phyloP scores from a whole-genome alignment of 2,797 vertebrate genomes.

The Alfaro cultratus region DNA sequence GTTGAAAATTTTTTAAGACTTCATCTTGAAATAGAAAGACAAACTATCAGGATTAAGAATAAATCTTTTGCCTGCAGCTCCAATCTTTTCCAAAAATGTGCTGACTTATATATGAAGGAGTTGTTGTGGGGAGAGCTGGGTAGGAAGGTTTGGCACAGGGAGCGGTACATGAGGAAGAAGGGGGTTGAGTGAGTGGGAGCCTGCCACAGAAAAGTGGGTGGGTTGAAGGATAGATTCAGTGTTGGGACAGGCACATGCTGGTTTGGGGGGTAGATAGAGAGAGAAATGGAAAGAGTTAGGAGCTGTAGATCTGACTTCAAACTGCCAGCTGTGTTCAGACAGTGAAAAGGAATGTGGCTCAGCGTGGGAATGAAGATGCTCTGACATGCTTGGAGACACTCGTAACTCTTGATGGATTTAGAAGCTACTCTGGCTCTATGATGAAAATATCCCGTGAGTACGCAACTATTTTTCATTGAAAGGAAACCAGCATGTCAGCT shows the following conservation, averaged over 20 bases:
- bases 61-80: conserved; percentile 32
- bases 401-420: conserved; percentile 60
- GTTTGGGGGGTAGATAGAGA: conserved; percentile 65
- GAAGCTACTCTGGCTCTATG: conserved; percentile 52
- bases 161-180: conserved; percentile 30
- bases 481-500: conserved; percentile 9
- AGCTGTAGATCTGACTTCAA: conserved; percentile 60
- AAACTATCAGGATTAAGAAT: conserved; percentile 20
- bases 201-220: conserved; percentile 62
- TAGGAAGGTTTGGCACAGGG: conserved; percentile 63
- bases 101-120: conserved; percentile 63
- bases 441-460: conserved; percentile 82
- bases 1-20: conserved; percentile 8
- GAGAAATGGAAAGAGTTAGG: conserved; percentile 52
- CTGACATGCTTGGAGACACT: conserved; percentile 60
- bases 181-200: conserved; percentile 41
- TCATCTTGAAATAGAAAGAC: neutral
- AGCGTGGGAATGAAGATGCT: conserved; percentile 77
- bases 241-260: conserved; percentile 61
- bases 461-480: conserved; percentile 23
- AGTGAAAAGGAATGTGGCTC: conserved; percentile 69
- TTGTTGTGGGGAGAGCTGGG: conserved; percentile 68
- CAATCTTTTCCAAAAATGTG: conserved; percentile 65
- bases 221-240: conserved; percentile 70
- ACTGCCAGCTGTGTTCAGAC: conserved; percentile 67